These are phyloP conservation scores for Crotalus helleri DNA, from an alignment of 2,113 vertebrate species.

Conservation along the genomic window DNA sequence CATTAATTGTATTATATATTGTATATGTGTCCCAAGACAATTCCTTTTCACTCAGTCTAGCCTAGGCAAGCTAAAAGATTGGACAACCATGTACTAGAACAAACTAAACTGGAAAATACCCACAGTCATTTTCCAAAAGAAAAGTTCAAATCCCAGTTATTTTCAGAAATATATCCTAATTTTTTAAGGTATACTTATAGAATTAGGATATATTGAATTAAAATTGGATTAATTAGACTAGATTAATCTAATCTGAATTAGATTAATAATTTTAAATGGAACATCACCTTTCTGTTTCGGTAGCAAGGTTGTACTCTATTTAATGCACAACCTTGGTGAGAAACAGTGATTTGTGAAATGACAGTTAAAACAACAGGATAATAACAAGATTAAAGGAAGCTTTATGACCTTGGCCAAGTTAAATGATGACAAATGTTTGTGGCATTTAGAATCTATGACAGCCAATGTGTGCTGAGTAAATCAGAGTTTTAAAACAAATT, in stretches of 20 bases:
- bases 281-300: neutral
- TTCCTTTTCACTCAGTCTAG: no score
- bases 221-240: neutral
- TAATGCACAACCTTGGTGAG: neutral
- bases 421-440: neutral
- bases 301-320: neutral
- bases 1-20: neutral
- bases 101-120: neutral
- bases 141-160: neutral
- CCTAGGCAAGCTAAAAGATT: neutral
- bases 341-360: slow-evolving; percentile 1
- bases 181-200: neutral
- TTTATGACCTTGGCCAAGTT: neutral
- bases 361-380: neutral
- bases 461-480: neutral
- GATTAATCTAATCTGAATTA: neutral
- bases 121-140: neutral
- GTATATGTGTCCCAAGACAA: no score
- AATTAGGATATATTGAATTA: neutral
- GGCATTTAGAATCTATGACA: neutral
- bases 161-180: neutral
- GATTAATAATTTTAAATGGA: neutral
- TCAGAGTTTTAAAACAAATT: neutral
- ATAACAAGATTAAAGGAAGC: neutral
- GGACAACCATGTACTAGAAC: neutral